Base-by-base conservation (phyloP, 2,888 invertebrate genomes). In the Limnephilus marmoratus region DNA sequence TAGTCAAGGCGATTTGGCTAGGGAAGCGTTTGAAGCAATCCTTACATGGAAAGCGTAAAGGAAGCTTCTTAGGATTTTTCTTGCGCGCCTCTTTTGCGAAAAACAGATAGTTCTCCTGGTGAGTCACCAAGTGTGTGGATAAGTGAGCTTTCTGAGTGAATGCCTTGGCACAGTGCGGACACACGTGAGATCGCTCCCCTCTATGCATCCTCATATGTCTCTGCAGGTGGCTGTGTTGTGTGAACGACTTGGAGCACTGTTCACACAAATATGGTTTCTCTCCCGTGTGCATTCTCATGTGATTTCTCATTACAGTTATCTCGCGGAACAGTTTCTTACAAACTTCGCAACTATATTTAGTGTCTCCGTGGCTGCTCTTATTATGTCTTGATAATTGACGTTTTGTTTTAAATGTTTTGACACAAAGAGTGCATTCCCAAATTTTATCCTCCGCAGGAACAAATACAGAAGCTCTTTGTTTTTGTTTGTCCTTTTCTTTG, bases 221-320 rank as follows among this genome's bases (percentile, higher is more conserved):
- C 18, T 34, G 18, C 34, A 83, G 34, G 9, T 83, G 31, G 29
- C 31, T 34, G 18, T 83, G 31, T 24, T 83, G 82, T 15, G 82
- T 83, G 34, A 83, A 83, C 15, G 31, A 37, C 29, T 83, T 83
- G 13, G 31, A 34, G 82, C 82, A 83, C 15, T 37, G 31, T 83
- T 83, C 82, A 83, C 82, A 83, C 2, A 37, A 34, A 83, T 34
- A 83, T 37, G 82, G 82, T 83, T 83, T 83, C 34, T 34, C 34
- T 12, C 82, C 82, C 82, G 82, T 83, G 82, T 83, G 82, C 31
- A 37, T 83, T 83, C 34, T 83, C 82, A 83, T 34, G 34, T 83
- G 82, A 34, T 83, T 83, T 34, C 31, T 37, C 82, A 83, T 31
- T 5, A 37, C 34, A 34, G 31, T 37, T 37, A 34, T 83, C 31